phyloP scores from a whole-genome alignment of 1,140 invertebrate genomes.

The Brachionus angularis region DNA sequence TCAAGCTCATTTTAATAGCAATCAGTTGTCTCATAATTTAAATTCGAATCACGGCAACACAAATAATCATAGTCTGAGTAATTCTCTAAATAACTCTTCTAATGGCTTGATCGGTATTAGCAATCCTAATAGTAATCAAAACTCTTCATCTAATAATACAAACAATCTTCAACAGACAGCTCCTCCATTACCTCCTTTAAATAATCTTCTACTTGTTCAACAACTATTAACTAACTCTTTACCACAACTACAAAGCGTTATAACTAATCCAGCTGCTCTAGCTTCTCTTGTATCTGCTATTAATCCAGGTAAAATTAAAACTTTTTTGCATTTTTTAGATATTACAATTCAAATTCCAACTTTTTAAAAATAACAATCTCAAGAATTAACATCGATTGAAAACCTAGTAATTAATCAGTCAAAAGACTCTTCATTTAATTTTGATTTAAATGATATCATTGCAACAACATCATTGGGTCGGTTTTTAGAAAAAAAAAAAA shows the following conservation, averaged over 20 bases:
- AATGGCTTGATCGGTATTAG: neutral
- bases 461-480: too few species aligned
- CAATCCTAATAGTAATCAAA: neutral
- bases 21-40: too few species aligned
- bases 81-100: neutral
- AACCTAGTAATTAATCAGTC: too few species aligned
- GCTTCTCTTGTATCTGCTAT: neutral
- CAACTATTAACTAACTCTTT: neutral
- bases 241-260: constrained; percentile 25
- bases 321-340: neutral
- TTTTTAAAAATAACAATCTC: too few species aligned
- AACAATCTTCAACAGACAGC: neutral
- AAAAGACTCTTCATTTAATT: too few species aligned
- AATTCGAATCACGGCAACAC: too few species aligned
- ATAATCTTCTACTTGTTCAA: constrained; percentile 20
- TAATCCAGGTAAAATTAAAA: neutral
- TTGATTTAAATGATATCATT: too few species aligned
- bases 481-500: too few species aligned
- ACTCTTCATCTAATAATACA: neutral
- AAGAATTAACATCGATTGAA: too few species aligned
- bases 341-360: neutral
- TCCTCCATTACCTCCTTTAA: neutral
- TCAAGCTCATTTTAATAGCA: too few species aligned
- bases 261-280: constrained; percentile 3
- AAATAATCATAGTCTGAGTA: neutral